Percentiles rank a stretch among this genome's conserved stretches.
These are phyloP conservation scores for Rhopalosiphum maidis DNA, from an alignment of 1,140 invertebrate species.

Conservation along the genomic window DNA sequence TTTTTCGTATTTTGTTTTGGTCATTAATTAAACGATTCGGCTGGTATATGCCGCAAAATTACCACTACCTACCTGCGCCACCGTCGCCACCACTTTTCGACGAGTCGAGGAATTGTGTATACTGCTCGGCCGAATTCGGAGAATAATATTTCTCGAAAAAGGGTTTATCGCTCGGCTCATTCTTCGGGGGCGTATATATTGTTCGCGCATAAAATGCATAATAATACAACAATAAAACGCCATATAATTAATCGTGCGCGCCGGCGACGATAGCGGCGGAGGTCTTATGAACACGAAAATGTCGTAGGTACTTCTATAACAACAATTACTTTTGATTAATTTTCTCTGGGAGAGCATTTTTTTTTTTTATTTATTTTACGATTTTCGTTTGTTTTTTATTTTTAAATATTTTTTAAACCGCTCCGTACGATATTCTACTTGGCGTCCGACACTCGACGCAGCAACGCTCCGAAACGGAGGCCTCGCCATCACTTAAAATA, in stretches of 20 bases:
- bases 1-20: not conserved
- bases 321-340: conserved; percentile 18
- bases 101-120: not conserved
- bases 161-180: not conserved
- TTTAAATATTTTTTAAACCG: not conserved
- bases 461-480: not conserved
- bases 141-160: conserved; percentile 5
- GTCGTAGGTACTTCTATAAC: not conserved
- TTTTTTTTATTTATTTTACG: not conserved
- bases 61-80: too few relatives aligned
- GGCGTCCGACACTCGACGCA: not conserved
- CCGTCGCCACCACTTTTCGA: not conserved
- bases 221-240: not conserved
- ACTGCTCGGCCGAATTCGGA: not conserved
- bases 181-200: not conserved
- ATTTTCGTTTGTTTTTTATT: not conserved
- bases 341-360: not conserved
- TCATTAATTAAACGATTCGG: conserved; percentile 2
- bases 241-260: conserved; percentile 8
- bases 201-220: not conserved
- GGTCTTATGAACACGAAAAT: not conserved
- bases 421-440: not conserved
- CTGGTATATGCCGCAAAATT: not conserved
- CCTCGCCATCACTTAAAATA: not conserved
- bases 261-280: not conserved